Evolutionary conservation across 2,888 invertebrate species (phyloP).

Genomic region (Synergus laeviventris): DNA sequence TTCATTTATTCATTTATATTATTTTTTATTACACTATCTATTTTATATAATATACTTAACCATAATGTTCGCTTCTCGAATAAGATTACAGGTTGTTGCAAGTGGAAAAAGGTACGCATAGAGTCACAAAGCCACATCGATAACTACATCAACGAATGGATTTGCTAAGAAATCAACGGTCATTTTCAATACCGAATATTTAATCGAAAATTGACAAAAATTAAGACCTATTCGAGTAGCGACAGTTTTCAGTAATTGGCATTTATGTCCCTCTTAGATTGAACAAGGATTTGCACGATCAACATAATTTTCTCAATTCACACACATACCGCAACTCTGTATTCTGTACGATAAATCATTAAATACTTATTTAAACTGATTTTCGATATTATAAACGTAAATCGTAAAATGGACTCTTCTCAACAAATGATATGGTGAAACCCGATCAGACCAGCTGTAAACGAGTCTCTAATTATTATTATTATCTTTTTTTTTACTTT

Average conservation of each 20-base stretch:
- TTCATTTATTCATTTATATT: constrained; percentile 71
- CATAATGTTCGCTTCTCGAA: constrained; percentile 68
- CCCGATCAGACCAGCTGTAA: constrained; percentile 72
- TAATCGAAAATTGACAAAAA: constrained; percentile 14
- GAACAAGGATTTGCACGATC: constrained; percentile 57
- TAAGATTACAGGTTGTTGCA: constrained; percentile 61
- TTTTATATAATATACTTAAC: constrained; percentile 63
- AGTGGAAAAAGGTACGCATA: constrained; percentile 47
- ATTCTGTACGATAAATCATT: constrained; percentile 16
- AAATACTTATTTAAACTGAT: constrained; percentile 26
- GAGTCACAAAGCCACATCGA: constrained; percentile 44
- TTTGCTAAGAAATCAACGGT: constrained; percentile 44
- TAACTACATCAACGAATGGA: constrained; percentile 45
- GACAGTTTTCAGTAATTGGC: constrained; percentile 62
- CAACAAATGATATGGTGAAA: constrained; percentile 61
- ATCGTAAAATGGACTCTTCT: constrained; percentile 49
- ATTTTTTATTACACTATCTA: constrained; percentile 72
- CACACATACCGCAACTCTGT: constrained; percentile 1
- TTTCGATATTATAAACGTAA: constrained; percentile 34
- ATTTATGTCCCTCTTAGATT: constrained; percentile 57
- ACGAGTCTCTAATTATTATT: constrained; percentile 62
- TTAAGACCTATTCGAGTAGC: constrained; percentile 64
- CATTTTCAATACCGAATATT: constrained; percentile 2
- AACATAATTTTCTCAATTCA: constrained; percentile 50
- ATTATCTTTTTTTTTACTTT: constrained; percentile 40